A percentile compares a stretch with the other conserved stretches of the same genome.
These are phyloP conservation scores for Ctenomys sociabilis DNA, from an alignment of 2,113 vertebrate species.

Conservation along the genomic window DNA sequence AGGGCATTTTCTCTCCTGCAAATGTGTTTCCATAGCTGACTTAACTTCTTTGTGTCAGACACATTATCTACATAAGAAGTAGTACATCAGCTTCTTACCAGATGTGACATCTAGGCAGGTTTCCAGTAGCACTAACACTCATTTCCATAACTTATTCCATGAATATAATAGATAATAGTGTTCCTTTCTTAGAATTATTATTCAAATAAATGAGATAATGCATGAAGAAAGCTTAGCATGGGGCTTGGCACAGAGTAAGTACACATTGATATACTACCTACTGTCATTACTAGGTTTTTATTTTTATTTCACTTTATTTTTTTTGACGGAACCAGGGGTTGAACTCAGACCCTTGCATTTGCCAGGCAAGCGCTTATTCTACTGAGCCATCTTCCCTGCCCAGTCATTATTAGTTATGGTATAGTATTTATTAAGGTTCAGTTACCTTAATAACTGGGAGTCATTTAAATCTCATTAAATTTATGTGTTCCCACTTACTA, in stretches of 20 bases:
- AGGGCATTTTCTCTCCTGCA: background rate
- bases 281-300: background rate
- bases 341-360: no score
- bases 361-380: no score
- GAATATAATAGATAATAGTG: background rate
- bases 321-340: no score
- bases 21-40: background rate
- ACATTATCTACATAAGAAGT: background rate
- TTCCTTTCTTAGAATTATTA: background rate
- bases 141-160: background rate
- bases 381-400: no score
- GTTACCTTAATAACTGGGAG: background rate
- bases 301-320: no score
- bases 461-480: constrained; percentile 8
- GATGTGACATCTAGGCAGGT: background rate
- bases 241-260: background rate
- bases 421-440: background rate
- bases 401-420: background rate
- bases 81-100: background rate
- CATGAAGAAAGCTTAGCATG: background rate
- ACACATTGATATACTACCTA: background rate
- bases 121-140: background rate
- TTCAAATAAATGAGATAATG: constrained; percentile 8
- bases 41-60: background rate
- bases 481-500: background rate